Base-by-base conservation (phyloP, 2,888 invertebrate genomes). In the Galerucella pusilla region DNA sequence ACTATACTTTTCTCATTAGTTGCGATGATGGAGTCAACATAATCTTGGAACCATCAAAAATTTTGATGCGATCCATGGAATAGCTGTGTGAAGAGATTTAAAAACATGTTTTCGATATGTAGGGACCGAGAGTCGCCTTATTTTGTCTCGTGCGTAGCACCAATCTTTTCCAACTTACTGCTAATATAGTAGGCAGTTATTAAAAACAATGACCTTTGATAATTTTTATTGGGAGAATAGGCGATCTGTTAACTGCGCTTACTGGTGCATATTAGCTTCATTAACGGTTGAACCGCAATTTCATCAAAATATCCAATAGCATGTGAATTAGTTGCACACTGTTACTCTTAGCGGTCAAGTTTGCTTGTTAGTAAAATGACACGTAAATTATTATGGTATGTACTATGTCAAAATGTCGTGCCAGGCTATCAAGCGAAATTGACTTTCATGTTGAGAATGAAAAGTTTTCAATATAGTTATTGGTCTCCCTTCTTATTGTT, bases 151-250 rank as follows among this genome's bases (percentile, higher is more conserved):
- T 35, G 35, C 7, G 7, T 0, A 35, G 35, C 35, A 35, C 35
- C 7, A 35, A 35, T 35, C 6, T 35, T 35, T 35, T 35, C 7
- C 35, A 35, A 7, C 35, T 35, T 35, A 7, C 35, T 35, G 35
- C 35, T 7, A 35, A 6, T 35, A 35, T 7, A 6, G 7, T 35
- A 35, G 35, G 49, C 11, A 46, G 0, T 49, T 4, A 49, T 12
- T 49, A 49, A 69, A 80, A 0, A 84, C 83, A 0, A 87, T 57
- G 10, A 20, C 6, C 20, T 57, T 2, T 9, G 16, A 57, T 20
- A 20, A 57, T 20, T 57, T 16, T 57, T 9, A 20, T 57, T 9
- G 57, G 2, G 20, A 9, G 20, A 35, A 54, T 54, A 4, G 5
- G 16, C 14, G 16, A n/a, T 54, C 16, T 54, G 3, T 28, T 2